A percentile compares a stretch with the other conserved stretches of the same genome.
Conservation (phyloP, 2,113 vertebrate genomes). For the Malurus elegans region DNA sequence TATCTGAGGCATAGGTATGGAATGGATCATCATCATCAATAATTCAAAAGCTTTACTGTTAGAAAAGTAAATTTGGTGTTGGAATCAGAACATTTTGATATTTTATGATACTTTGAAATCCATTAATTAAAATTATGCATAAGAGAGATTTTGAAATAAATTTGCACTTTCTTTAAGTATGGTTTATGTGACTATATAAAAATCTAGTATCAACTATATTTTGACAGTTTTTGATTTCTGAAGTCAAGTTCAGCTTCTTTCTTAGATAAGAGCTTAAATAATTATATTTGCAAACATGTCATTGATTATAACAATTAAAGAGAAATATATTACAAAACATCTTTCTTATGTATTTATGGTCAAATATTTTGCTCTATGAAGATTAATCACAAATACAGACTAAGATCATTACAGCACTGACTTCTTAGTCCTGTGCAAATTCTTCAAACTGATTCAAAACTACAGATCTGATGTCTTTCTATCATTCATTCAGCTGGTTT, state of each 20-base stretch:
- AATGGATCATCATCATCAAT: not conserved
- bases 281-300: not conserved
- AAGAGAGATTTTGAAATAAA: not conserved
- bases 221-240: not conserved
- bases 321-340: not conserved
- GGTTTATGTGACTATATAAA: not conserved
- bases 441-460: not conserved
- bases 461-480: not conserved
- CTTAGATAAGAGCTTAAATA: not conserved
- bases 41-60: not conserved
- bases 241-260: not conserved
- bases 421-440: not conserved
- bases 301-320: not conserved
- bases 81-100: not conserved
- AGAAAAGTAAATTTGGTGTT: not conserved
- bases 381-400: not conserved
- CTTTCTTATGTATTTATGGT: not conserved
- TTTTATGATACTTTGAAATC: not conserved
- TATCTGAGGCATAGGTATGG: not conserved
- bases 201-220: not conserved
- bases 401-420: not conserved
- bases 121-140: not conserved
- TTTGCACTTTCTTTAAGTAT: not conserved
- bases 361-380: not conserved
- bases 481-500: not conserved